Conservation (phyloP, 2,797 vertebrate genomes). For the Chanos chanos region DNA sequence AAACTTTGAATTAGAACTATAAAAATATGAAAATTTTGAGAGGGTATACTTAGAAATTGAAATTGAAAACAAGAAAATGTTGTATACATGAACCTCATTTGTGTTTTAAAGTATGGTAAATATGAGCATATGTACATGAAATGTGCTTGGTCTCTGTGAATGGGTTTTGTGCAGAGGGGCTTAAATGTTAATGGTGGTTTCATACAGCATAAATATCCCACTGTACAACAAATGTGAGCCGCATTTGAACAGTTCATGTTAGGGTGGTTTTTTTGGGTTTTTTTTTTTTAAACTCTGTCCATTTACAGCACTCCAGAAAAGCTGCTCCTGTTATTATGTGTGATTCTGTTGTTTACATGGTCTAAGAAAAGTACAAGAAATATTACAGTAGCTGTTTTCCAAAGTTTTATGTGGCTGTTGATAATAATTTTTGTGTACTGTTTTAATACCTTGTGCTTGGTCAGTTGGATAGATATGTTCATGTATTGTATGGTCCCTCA, state of each 20-base stretch:
- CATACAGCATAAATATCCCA: slow-evolving; percentile 31
- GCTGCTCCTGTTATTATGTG: slow-evolving; percentile 85
- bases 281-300: slow-evolving; percentile 39
- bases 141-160: slow-evolving; percentile 38
- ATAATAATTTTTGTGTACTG: slow-evolving; percentile 37
- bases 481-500: slow-evolving; percentile 8
- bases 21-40: too few species aligned
- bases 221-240: slow-evolving; percentile 49
- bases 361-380: slow-evolving; percentile 72
- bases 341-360: slow-evolving; percentile 89
- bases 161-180: slow-evolving; percentile 46
- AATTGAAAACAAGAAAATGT: too few species aligned
- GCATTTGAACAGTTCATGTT: slow-evolving; percentile 46
- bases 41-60: too few species aligned
- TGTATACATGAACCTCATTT: too few species aligned
- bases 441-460: slow-evolving; percentile 21
- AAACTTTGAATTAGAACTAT: too few species aligned
- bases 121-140: too few species aligned
- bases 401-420: slow-evolving; percentile 62
- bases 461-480: slow-evolving; percentile 19
- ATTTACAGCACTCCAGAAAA: slow-evolving; percentile 73
- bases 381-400: slow-evolving; percentile 63
- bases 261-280: neutral
- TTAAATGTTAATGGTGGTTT: slow-evolving; percentile 44
- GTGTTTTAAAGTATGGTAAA: too few species aligned